These are phyloP conservation scores for Elegia similella DNA, from an alignment of 2,888 invertebrate genomes.

Conservation along the genomic window DNA sequence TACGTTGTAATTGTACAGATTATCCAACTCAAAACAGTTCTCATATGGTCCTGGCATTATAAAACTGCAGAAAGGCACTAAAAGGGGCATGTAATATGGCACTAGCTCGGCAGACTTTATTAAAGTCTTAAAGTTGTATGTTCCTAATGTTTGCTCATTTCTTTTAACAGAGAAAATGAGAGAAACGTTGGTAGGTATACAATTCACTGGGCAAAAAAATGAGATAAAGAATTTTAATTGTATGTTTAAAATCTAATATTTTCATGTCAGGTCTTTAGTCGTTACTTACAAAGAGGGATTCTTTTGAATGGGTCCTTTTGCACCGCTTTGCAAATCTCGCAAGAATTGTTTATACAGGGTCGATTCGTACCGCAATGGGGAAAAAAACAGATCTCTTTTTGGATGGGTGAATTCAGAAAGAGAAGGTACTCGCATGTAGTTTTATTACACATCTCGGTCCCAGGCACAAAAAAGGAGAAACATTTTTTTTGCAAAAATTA, in stretches of 20 bases:
- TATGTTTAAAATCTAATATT: neutral
- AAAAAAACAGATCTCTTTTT: too few relatives aligned
- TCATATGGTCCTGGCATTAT: neutral
- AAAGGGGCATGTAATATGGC: slow-evolving; percentile 1
- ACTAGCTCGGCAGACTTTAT: slow-evolving; percentile 11
- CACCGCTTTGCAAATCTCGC: too few relatives aligned
- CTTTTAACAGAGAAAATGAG: slow-evolving; percentile 9
- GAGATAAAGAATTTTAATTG: neutral
- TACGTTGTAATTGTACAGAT: neutral
- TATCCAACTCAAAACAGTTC: neutral
- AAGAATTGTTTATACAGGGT: too few relatives aligned
- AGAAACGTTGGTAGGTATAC: slow-evolving; percentile 9
- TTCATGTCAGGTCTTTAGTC: too few relatives aligned
- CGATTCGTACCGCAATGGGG: too few relatives aligned
- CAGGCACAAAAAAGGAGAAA: too few relatives aligned
- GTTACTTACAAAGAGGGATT: too few relatives aligned
- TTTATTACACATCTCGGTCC: too few relatives aligned
- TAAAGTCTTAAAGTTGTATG: slow-evolving; percentile 15
- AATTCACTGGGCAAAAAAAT: neutral
- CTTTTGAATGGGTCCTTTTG: too few relatives aligned
- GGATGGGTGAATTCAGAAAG: too few relatives aligned
- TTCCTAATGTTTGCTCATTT: slow-evolving; percentile 13
- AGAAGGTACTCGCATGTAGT: too few relatives aligned
- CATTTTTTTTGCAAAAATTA: too few relatives aligned
- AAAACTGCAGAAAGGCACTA: slow-evolving; percentile 9